Evolutionary conservation across 2,113 vertebrate genomes (phyloP), one percentile per base, ranked within the genome.

Genomic region (Hippocampus zosterae): DNA sequence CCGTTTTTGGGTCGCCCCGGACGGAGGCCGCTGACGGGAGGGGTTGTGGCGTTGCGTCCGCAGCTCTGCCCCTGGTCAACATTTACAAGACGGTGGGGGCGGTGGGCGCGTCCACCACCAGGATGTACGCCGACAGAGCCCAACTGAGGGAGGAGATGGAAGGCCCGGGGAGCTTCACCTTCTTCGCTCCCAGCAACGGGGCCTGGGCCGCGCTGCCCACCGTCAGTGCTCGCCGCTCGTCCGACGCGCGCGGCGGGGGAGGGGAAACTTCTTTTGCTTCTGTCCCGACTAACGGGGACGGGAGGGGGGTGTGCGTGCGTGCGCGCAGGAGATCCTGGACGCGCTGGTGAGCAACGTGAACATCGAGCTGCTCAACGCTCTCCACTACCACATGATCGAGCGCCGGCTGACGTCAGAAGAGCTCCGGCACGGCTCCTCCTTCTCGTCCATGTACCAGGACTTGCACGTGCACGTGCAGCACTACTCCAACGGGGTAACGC

Each of bases 301-400:
- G 29, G 29, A 3, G 29, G 29, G 29, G 29, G 15, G 29, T n/a
- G n/a, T n/a, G 48, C 69, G 72, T 2, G 29, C 3, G 29, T 81
- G 74, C 11, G 3, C 13, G n/a, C 83, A 99, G 97, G 97, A 99
- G 91, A 95, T 96, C 69, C 85, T 98, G 81, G 97, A 99, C 48
- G 96, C 97, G 23, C 90, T 99, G 81, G 96, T 98, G 73, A 98
- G 96, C 77, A 99, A 99, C 0, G 96, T 99, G 57, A 99, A 99
- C 91, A 98, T 99, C 1, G 97, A 99, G 89, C 92, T 99, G 77
- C 92, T 99, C 65, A 98, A 99, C 0, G 95, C 96, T 44, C 94
- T 99, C 8, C 96, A 97, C 42, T 99, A 97, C 88, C 97, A 99
- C 87, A 99, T 99, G 97, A 93, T 98, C 71, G 91, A 93, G 89